Evolutionary conservation across 2,113 vertebrate genomes (phyloP), one percentile per base, ranked within the genome.

Genomic region (Chaenocephalus aceratus): DNA sequence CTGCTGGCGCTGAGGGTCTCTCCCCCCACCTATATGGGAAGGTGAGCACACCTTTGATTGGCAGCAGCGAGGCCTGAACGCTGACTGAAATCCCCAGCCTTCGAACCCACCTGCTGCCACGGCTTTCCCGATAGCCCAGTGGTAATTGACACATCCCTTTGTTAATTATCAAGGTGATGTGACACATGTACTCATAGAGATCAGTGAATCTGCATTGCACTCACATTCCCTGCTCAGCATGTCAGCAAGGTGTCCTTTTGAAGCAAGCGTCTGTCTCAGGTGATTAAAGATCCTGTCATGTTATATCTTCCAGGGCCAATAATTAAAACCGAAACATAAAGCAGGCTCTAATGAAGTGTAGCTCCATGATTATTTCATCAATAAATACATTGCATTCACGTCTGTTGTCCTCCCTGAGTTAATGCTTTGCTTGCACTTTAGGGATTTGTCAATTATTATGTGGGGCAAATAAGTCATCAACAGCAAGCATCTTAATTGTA

Each of bases 291-390:
- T 93, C 88, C 75, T 68, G 89, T 96, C 91, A 83, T 84, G 88
- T 92, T 82, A 77, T 87, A 90, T 87, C 91, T 91, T 88, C 87
- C 88, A 87, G 93, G 88, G 89, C 86, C 93, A 92, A 90, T 94
- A 94, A 96, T 96, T 95, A 94, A 95, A 94, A 87, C 81, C 77
- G 91, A 94, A 94, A 91, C 83, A 81, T 94, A 93, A 95, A 92
- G 87, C 83, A 64, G 74, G 77, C 69, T 87, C 91, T 95, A 95
- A 96, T 96, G 94, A 95, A 93, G 21, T n/a, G 82, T 59, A 86
- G 85, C 89, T 92, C 86, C 82, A 93, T 93, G 91, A 94, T 94
- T 93, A 94, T 94, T 93, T 87, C 30, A 93, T 94, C 95, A 88
- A 94, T 93, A 70, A 79, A 89, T 89, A 73, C 85, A 89, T 82